Evolutionary conservation across 1,140 invertebrate species (phyloP).

Genomic region (Ditylenchus dipsaci): DNA sequence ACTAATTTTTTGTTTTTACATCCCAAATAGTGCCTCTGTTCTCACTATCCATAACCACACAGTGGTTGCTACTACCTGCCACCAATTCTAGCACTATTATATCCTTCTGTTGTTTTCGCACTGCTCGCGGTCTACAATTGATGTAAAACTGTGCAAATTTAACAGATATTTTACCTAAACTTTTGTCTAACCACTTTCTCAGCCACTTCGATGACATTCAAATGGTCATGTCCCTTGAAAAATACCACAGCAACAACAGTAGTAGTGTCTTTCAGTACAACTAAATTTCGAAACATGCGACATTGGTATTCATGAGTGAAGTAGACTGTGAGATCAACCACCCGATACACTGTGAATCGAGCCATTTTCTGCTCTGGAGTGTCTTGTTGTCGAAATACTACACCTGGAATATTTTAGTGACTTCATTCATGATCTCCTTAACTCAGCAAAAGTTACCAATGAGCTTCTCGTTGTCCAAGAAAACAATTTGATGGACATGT

Average conservation of each 20-base stretch:
- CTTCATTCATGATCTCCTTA: slow-evolving; percentile 61
- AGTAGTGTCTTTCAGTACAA: slow-evolving; percentile 34
- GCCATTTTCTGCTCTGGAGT: slow-evolving; percentile 48
- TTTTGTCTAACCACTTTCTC: slow-evolving; percentile 51
- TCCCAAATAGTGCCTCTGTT: slow-evolving; percentile 79
- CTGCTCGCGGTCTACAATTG: slow-evolving; percentile 71
- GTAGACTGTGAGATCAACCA: slow-evolving; percentile 33
- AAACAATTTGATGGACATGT: slow-evolving; percentile 76
- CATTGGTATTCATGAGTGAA: slow-evolving; percentile 46
- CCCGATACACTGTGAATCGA: slow-evolving; percentile 37
- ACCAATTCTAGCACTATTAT: slow-evolving; percentile 69
- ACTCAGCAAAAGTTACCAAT: slow-evolving; percentile 22
- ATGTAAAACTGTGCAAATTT: slow-evolving; percentile 56
- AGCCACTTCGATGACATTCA: slow-evolving; percentile 32
- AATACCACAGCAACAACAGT: slow-evolving; percentile 35
- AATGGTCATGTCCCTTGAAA: slow-evolving; percentile 45
- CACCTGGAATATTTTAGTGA: background rate
- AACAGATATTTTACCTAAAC: slow-evolving; percentile 42
- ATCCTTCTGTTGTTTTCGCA: slow-evolving; percentile 69
- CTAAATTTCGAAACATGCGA: slow-evolving; percentile 37
- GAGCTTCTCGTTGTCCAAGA: slow-evolving; percentile 62
- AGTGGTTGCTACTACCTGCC: slow-evolving; percentile 67
- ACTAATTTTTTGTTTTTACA: slow-evolving; percentile 62
- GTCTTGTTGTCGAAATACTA: slow-evolving; percentile 41
- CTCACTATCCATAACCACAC: slow-evolving; percentile 64